These are phyloP conservation scores for Solenopsis invicta DNA, from an alignment of 1,140 invertebrate genomes.

Conservation along the genomic window DNA sequence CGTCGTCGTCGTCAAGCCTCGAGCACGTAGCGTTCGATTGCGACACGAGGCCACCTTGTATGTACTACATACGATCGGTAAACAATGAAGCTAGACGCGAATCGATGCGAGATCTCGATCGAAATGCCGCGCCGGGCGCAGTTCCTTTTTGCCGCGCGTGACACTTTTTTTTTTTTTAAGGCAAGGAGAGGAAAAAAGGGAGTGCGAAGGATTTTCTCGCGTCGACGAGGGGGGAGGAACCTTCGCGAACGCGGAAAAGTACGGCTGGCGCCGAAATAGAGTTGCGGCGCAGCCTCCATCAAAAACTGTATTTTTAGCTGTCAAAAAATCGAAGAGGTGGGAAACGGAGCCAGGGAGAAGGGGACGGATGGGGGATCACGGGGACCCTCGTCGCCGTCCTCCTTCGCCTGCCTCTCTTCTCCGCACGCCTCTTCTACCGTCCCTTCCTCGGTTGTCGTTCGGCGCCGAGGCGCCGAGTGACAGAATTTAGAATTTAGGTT, in stretches of 20 bases:
- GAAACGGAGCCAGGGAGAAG: no score
- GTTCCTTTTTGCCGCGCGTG: neutral
- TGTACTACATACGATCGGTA: neutral
- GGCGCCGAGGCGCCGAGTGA: constrained; percentile 1
- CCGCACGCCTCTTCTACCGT: neutral
- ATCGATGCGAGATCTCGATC: constrained; percentile 1
- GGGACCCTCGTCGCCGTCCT: neutral
- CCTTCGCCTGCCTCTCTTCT: neutral
- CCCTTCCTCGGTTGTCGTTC: neutral
- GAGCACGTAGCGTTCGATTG: neutral
- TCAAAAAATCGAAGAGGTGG: constrained; percentile 66
- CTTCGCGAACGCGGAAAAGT: constrained; percentile 29
- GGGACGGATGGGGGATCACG: neutral
- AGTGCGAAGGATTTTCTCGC: constrained; percentile 10
- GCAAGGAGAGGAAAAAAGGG: neutral
- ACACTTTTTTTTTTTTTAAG: neutral
- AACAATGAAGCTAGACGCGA: constrained; percentile 35
- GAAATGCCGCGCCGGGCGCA: neutral
- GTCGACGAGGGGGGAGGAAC: neutral
- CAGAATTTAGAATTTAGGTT: constrained; percentile 73
- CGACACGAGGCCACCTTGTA: neutral
- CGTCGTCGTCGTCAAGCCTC: neutral
- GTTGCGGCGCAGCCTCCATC: constrained; percentile 39
- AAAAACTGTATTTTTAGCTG: constrained; percentile 80
- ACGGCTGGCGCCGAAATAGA: constrained; percentile 62